phyloP scores from a whole-genome alignment of 2,888 invertebrate species.

The Lithodes maja region DNA sequence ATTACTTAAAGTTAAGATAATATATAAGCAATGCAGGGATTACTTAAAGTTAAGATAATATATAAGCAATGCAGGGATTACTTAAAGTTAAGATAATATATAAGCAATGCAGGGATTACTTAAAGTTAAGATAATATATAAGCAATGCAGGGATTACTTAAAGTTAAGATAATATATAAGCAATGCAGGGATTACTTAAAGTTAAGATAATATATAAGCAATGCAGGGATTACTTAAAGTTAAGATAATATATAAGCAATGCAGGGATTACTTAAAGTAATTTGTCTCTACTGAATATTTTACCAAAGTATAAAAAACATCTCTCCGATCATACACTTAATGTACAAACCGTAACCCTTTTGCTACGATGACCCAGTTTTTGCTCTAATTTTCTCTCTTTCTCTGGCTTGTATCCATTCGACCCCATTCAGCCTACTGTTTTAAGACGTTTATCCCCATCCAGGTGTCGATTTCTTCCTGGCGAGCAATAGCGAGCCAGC shows the following conservation, averaged over 20 bases:
- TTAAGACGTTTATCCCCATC: too few species aligned
- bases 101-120: slow-evolving; percentile 7
- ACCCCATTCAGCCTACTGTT: too few species aligned
- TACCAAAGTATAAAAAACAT: neutral
- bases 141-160: slow-evolving; percentile 3
- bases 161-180: slow-evolving; percentile 10
- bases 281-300: neutral
- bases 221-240: neutral
- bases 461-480: too few species aligned
- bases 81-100: slow-evolving; percentile 5
- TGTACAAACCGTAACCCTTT: neutral
- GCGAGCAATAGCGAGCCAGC: too few species aligned
- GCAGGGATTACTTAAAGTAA: slow-evolving; percentile 8
- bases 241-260: slow-evolving; percentile 3
- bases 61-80: slow-evolving; percentile 16
- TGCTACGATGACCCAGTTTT: too few species aligned
- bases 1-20: slow-evolving; percentile 5
- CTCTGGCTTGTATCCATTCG: too few species aligned
- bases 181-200: slow-evolving; percentile 6
- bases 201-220: slow-evolving; percentile 16
- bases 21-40: slow-evolving; percentile 10
- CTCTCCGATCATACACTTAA: neutral
- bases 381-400: too few species aligned
- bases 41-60: neutral
- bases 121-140: slow-evolving; percentile 9